A percentile compares a stretch with the other conserved stretches of the same genome.
Conservation (phyloP, 1,140 invertebrate genomes). For the Holcopasites calliopsidis region DNA sequence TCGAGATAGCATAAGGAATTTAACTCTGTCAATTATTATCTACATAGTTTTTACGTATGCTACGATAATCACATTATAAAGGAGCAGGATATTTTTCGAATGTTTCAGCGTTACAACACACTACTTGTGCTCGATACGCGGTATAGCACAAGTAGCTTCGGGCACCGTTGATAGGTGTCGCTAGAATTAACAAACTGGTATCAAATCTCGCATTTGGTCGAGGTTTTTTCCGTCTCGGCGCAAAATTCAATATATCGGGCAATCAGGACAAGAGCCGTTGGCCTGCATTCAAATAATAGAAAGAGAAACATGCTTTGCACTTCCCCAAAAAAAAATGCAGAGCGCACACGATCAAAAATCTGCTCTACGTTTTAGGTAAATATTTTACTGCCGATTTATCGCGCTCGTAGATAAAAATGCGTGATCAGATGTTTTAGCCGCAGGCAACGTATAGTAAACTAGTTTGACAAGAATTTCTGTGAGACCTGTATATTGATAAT, state of each 20-base stretch:
- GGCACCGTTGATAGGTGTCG: no score
- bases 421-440: not conserved
- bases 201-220: slow-evolving; percentile 67
- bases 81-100: no score
- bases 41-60: no score
- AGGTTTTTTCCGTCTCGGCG: slow-evolving; percentile 61
- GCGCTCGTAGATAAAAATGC: not conserved
- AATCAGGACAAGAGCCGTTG: not conserved
- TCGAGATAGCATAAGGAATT: no score
- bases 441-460: not conserved
- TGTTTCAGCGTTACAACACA: no score
- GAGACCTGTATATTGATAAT: not conserved
- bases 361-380: not conserved
- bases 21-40: no score
- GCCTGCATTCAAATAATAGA: not conserved
- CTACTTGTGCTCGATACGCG: no score
- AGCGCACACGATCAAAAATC: not conserved
- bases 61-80: no score
- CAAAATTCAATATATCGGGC: slow-evolving; percentile 51
- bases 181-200: no score
- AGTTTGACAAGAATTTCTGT: not conserved
- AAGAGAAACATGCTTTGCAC: not conserved
- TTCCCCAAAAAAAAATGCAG: not conserved
- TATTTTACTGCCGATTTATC: not conserved
- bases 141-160: no score